Conservation (phyloP, 2,797 vertebrate species). For the Eutrigla gurnardus region DNA sequence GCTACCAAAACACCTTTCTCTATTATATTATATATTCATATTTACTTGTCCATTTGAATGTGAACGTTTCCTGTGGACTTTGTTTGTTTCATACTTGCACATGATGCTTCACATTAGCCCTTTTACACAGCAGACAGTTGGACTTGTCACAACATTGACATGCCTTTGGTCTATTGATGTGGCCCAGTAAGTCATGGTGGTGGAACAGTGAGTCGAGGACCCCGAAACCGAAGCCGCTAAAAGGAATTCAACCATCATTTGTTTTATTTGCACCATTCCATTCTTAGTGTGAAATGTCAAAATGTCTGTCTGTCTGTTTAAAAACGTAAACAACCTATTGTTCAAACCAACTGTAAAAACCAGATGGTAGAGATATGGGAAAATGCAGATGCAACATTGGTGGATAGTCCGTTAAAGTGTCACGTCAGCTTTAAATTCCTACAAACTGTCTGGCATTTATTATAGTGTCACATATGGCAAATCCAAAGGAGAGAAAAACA, state of each 20-base stretch:
- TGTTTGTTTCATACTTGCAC: conserved; percentile 2
- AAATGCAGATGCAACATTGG: conserved; percentile 9
- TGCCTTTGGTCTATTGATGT: not conserved
- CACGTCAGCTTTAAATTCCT: conserved; percentile 20
- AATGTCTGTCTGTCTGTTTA: not conserved
- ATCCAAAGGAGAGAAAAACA: conserved; percentile 47
- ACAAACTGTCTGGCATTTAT: conserved; percentile 43
- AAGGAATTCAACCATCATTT: not conserved
- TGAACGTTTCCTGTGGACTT: not conserved
- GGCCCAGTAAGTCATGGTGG: not conserved
- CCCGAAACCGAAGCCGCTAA: not conserved
- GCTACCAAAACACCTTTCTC: not conserved
- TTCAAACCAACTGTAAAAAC: conserved; percentile 11
- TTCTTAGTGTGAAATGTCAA: conserved; percentile 9
- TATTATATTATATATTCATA: not conserved
- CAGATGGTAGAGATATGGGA: conserved; percentile 27
- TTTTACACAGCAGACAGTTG: not conserved
- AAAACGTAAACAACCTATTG: not conserved
- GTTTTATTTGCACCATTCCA: conserved; percentile 1
- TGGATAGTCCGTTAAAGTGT: not conserved
- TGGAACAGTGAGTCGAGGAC: not conserved
- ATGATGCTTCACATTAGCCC: not conserved
- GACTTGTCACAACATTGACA: too few relatives aligned
- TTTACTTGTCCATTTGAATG: conserved; percentile 4
- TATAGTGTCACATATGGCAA: conserved; percentile 30